Conservation (phyloP, 2,888 invertebrate species). For the Drosophila peninsularis region DNA sequence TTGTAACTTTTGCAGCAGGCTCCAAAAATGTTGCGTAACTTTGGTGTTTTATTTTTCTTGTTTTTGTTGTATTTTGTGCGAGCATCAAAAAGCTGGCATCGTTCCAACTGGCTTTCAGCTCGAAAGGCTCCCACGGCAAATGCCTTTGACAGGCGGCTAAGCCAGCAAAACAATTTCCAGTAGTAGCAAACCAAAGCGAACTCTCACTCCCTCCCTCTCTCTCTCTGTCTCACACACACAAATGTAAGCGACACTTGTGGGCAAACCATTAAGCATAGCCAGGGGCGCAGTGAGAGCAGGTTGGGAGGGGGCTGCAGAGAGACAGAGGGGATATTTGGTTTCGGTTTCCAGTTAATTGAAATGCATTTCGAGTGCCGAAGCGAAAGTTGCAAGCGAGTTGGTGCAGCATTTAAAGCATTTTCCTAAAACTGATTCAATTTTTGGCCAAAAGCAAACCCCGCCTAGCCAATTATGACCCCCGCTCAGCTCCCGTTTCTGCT, state of each 20-base stretch:
- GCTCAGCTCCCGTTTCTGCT: neutral
- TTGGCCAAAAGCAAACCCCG: constrained; percentile 6
- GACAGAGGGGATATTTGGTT: neutral
- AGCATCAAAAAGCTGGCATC: constrained; percentile 53
- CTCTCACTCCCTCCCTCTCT: neutral
- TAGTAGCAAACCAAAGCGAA: constrained; percentile 27
- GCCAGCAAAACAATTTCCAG: constrained; percentile 70
- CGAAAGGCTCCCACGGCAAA: constrained; percentile 26
- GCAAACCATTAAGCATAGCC: constrained; percentile 52
- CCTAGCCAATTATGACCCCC: constrained; percentile 48
- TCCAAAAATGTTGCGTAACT: constrained; percentile 61
- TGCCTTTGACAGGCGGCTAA: constrained; percentile 68
- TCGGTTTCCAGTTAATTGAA: constrained; percentile 65
- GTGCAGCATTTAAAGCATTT: constrained; percentile 46
- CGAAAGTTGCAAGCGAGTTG: constrained; percentile 46
- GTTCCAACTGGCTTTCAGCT: constrained; percentile 55
- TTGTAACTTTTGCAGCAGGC: constrained; percentile 59
- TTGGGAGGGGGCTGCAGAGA: no score
- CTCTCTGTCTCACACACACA: constrained; percentile 7
- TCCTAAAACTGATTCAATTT: constrained; percentile 41
- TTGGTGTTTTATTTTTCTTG: neutral
- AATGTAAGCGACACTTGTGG: constrained; percentile 71
- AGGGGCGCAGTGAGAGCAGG: constrained; percentile 4
- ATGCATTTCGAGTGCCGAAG: constrained; percentile 65
- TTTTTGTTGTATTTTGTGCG: neutral